Conservation (phyloP, 2,888 invertebrate genomes). For the Thereva nobilitata region DNA sequence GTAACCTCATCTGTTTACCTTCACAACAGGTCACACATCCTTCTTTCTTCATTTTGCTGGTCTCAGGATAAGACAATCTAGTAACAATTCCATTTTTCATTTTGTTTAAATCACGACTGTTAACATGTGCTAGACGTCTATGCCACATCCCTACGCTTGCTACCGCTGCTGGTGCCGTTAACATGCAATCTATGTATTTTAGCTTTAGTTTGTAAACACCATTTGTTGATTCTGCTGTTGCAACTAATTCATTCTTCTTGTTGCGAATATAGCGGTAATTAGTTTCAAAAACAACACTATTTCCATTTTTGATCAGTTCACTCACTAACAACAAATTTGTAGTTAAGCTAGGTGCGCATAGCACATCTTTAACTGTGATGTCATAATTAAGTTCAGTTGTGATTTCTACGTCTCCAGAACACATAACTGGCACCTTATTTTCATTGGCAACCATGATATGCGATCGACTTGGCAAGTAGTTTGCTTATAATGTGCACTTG, state of each 20-base stretch:
- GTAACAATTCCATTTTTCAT: not conserved
- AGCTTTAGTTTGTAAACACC: constrained; percentile 8
- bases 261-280: constrained; percentile 21
- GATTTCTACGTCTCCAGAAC: not conserved
- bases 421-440: not conserved
- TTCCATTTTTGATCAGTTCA: constrained; percentile 33
- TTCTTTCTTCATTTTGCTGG: constrained; percentile 30
- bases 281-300: constrained; percentile 19
- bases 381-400: not conserved
- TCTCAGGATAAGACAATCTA: no score
- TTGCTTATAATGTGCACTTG: constrained; percentile 43
- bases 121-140: constrained; percentile 9
- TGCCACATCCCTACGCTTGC: constrained; percentile 34
- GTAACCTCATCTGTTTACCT: constrained; percentile 44
- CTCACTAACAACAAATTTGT: constrained; percentile 43
- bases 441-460: constrained; percentile 1
- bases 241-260: constrained; percentile 3
- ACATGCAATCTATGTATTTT: not conserved
- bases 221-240: constrained; percentile 5
- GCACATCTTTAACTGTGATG: constrained; percentile 11
- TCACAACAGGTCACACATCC: constrained; percentile 42
- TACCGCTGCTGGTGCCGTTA: not conserved
- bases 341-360: constrained; percentile 38
- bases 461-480: not conserved
- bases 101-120: not conserved